Evolutionary conservation across 2,113 vertebrate genomes (phyloP), one percentile per base, ranked within the genome.

Genomic region (Balaenoptera acutorostrata): DNA sequence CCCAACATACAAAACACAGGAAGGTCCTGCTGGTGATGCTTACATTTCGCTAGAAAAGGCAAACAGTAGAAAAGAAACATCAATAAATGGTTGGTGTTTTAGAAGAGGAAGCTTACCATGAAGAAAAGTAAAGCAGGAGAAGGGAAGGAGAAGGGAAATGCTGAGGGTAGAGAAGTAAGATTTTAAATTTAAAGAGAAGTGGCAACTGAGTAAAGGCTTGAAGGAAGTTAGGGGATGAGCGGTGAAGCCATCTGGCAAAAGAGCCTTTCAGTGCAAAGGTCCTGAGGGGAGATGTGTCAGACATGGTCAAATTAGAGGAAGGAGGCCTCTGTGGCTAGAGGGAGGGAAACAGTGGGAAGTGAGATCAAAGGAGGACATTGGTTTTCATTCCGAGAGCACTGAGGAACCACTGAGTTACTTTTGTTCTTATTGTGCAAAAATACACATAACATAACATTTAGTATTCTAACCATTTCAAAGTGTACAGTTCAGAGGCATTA

Each of bases 291-390:
- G 68, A 23, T 1, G 29, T 4, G 18, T 0, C 1, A 8, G 31
- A 63, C 0, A 1, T 0, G 0, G 25, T 6, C 41, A 44, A 0
- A 14, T 18, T 23, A 6, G 41, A 23, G 5, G 41, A 3, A 18
- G 18, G 27, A 31, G 11, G 27, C 8, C 17, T 10, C 41, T 23
- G 49, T 4, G 52, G 27, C 18, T 14, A 49, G 17, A 46, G 20
- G 20, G 6, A 68, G 17, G 39, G 20, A 49, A 69, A n/a, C 0
- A 49, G 17, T 1, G 0, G 36, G 14, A 57, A 9, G 80, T 0
- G 33, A 92, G 33, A 20, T 23, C 9, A 29, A 29, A 55, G 41
- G 20, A 31, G 18, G 57, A 49, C 7, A 1, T 1, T 61, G 3
- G 44, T 2, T 12, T 64, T n/a, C 21, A 41, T 31, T 83, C 21